These are phyloP conservation scores for Pteria penguin DNA, from an alignment of 2,888 invertebrate species.

Conservation along the genomic window DNA sequence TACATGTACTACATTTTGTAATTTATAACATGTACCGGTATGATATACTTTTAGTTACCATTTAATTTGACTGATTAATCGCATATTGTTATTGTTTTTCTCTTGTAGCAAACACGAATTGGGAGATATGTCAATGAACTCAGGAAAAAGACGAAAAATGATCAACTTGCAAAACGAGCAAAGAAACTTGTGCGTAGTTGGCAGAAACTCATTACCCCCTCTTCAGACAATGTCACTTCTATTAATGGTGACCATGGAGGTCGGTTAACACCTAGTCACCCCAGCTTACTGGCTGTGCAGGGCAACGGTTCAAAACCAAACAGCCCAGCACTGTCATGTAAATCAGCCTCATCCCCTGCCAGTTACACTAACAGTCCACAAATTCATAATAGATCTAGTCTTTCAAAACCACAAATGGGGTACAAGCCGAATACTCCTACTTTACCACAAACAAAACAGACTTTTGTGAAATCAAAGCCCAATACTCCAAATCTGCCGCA, in stretches of 20 bases:
- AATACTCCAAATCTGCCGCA: constrained; percentile 43
- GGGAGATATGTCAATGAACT: constrained; percentile 96
- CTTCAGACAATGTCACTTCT: constrained; percentile 42
- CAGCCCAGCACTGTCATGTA: constrained; percentile 65
- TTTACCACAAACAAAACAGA: constrained; percentile 45
- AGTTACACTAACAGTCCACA: constrained; percentile 46
- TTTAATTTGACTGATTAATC: neutral
- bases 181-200: constrained; percentile 95
- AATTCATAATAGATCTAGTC: constrained; percentile 63
- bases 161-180: constrained; percentile 91
- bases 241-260: constrained; percentile 64
- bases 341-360: constrained; percentile 51
- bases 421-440: constrained; percentile 47
- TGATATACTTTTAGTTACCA: too few relatives aligned
- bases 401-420: constrained; percentile 45
- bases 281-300: constrained; percentile 42
- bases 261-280: constrained; percentile 49
- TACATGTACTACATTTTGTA: too few relatives aligned
- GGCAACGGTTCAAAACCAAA: constrained; percentile 56
- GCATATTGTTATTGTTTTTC: constrained; percentile 30
- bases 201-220: constrained; percentile 88
- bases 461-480: constrained; percentile 15
- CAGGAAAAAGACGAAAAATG: constrained; percentile 91
- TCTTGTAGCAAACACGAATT: constrained; percentile 92
- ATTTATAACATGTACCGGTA: too few relatives aligned